Conservation (phyloP, 1,140 invertebrate genomes). For the Drusus annulatus region DNA sequence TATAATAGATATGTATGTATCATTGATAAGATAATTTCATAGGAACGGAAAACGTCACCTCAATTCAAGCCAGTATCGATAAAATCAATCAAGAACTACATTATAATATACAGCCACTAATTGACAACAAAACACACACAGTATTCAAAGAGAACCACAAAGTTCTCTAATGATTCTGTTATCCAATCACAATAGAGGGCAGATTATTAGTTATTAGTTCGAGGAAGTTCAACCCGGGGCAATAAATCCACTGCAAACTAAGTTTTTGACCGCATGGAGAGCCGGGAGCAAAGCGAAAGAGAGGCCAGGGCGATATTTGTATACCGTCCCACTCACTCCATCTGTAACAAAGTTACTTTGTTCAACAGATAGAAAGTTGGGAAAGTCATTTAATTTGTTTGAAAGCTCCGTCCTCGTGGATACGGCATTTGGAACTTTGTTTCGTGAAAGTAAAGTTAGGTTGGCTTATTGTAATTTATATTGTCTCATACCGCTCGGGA, state of each 20-base stretch:
- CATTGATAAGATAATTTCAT: too few species aligned
- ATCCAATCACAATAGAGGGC: constrained; percentile 20
- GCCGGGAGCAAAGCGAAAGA: constrained; percentile 2
- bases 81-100: too few species aligned
- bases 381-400: constrained; percentile 43
- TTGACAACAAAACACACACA: too few species aligned
- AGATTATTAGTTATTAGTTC: constrained; percentile 16
- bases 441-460: constrained; percentile 22
- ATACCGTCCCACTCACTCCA: not conserved
- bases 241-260: constrained; percentile 28
- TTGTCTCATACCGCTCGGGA: not conserved
- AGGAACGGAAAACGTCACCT: too few species aligned
- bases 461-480: constrained; percentile 31
- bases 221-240: not conserved
- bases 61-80: too few species aligned
- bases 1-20: too few species aligned
- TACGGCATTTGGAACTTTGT: constrained; percentile 8
- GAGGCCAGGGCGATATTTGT: not conserved
- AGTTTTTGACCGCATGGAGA: constrained; percentile 21
- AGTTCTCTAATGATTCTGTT: not conserved
- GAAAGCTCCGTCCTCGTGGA: constrained; percentile 29
- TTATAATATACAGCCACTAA: too few species aligned
- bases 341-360: constrained; percentile 5
- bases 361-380: constrained; percentile 23
- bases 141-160: too few species aligned